Evolutionary conservation across 2,888 invertebrate genomes (phyloP).

Genomic region (Caenorhabditis sinica): DNA sequence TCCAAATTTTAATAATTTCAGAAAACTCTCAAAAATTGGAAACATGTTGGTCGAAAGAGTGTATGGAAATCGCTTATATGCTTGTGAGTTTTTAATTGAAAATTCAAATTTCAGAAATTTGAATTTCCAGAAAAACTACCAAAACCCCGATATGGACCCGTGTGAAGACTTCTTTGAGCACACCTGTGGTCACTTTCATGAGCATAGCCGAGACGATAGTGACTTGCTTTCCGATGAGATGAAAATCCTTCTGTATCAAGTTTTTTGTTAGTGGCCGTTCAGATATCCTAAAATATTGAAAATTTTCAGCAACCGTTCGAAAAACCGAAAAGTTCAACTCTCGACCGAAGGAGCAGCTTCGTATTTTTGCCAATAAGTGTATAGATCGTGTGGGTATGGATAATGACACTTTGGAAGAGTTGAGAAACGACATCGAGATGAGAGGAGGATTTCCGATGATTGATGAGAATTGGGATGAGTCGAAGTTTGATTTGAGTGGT

Average conservation of each 20-base stretch:
- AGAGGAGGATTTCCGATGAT: conserved; percentile 52
- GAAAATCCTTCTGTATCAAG: background rate
- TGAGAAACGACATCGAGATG: conserved; percentile 16
- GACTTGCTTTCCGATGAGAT: background rate
- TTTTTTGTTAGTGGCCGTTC: conserved; percentile 13
- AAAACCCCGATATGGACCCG: conserved; percentile 10
- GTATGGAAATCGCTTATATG: conserved; percentile 4
- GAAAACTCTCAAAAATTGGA: background rate
- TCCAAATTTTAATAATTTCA: background rate
- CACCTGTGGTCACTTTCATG: conserved; percentile 19
- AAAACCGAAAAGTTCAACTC: conserved; percentile 32
- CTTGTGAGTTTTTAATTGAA: conserved; percentile 14
- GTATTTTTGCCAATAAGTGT: conserved; percentile 35
- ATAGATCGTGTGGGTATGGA: conserved; percentile 9
- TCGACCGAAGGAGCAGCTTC: conserved; percentile 21
- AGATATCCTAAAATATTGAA: background rate
- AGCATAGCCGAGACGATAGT: background rate
- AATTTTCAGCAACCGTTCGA: conserved; percentile 17
- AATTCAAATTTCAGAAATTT: background rate
- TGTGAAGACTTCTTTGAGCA: conserved; percentile 51
- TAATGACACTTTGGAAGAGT: conserved; percentile 1
- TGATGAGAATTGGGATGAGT: conserved; percentile 33
- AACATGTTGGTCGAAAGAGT: conserved; percentile 30
- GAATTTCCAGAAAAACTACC: conserved; percentile 32
- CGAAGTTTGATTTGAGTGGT: conserved; percentile 53